Conservation (phyloP, 2,888 invertebrate genomes). For the Agrenia bidenticulata region DNA sequence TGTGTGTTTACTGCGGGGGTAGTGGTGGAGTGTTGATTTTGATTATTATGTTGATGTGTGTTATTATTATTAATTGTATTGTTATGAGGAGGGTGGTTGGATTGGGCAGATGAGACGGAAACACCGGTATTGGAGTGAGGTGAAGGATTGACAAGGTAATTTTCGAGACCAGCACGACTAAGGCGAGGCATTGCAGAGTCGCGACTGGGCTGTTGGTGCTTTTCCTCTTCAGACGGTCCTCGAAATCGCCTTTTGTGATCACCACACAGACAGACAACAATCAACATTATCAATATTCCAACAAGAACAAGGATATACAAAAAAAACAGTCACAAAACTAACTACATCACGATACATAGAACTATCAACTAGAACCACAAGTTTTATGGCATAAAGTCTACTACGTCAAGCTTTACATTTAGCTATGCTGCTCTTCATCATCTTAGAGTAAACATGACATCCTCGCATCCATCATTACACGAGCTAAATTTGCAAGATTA, state of each 20-base stretch:
- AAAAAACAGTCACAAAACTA: not conserved
- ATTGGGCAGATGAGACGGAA: conserved; percentile 38
- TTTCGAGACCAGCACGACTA: conserved; percentile 53
- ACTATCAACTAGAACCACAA: not conserved
- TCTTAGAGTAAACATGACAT: no score
- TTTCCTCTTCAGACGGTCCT: conserved; percentile 52
- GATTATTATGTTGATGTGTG: conserved; percentile 37
- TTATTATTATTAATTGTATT: conserved; percentile 30
- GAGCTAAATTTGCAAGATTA: no score
- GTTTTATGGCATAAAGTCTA: not conserved
- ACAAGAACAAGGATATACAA: not conserved
- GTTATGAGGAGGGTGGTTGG: conserved; percentile 22
- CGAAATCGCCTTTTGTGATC: conserved; percentile 50
- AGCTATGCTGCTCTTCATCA: no score
- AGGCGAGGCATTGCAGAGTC: conserved; percentile 50
- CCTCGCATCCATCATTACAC: no score
- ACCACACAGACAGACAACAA: conserved; percentile 30
- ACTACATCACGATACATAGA: not conserved
- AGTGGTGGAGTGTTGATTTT: conserved; percentile 29
- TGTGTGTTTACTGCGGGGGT: conserved; percentile 22
- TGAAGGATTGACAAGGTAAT: conserved; percentile 50
- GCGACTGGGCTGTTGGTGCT: conserved; percentile 47
- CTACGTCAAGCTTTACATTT: no score
- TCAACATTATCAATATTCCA: conserved; percentile 11
- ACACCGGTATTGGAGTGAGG: conserved; percentile 38